Percentiles rank a stretch among this genome's conserved stretches.
These are phyloP conservation scores for Neuroscelio doddi DNA, from an alignment of 2,888 invertebrate genomes.

Conservation along the genomic window DNA sequence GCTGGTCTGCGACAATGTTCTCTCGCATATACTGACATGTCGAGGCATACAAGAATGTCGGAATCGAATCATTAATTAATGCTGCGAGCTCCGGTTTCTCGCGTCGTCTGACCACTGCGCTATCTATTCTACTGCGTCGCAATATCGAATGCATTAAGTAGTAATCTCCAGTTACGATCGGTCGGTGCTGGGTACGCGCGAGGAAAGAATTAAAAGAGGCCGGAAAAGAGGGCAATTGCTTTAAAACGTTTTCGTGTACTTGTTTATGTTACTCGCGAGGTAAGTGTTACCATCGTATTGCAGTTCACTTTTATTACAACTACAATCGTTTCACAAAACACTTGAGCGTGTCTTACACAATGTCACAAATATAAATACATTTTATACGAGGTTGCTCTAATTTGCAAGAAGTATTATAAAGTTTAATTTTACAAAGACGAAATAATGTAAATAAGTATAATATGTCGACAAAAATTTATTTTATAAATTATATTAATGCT, in stretches of 20 bases:
- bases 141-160: conserved; percentile 58
- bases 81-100: conserved; percentile 4
- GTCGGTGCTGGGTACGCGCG: conserved; percentile 9
- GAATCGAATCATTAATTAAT: conserved; percentile 26
- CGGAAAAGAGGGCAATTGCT: conserved; percentile 54
- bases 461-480: no score
- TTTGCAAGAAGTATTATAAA: no score
- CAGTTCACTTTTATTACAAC: conserved; percentile 52
- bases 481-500: no score
- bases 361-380: not conserved
- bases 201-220: conserved; percentile 56
- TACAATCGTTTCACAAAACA: conserved; percentile 34
- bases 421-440: no score
- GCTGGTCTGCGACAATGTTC: conserved; percentile 21
- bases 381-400: not conserved
- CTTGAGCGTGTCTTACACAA: conserved; percentile 8
- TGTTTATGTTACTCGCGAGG: conserved; percentile 44
- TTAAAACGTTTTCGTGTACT: conserved; percentile 51
- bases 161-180: conserved; percentile 58
- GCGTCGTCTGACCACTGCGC: conserved; percentile 51
- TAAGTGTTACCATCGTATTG: conserved; percentile 57
- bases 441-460: no score
- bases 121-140: conserved; percentile 48
- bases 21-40: not conserved
- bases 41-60: conserved; percentile 3